Base-by-base conservation (phyloP, 2,797 vertebrate species). In the Alauda arvensis region DNA sequence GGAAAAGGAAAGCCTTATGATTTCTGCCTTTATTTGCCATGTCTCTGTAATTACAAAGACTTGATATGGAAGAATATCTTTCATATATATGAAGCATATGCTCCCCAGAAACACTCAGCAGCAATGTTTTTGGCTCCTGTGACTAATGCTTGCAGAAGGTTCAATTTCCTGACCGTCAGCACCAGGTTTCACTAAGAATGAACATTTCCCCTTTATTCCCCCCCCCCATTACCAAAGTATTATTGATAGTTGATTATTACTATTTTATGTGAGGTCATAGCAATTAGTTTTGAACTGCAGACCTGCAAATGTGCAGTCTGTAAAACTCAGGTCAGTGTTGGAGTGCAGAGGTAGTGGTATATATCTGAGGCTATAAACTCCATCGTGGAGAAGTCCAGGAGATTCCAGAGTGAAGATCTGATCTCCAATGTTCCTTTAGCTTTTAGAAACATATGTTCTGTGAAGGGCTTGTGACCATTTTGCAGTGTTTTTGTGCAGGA, bases 131-230 rank as follows among this genome's bases (percentile, higher is more conserved):
- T 93, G 90, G 90, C 87, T 90, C 77, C 61, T 55, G 52, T 75
- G 79, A 67, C 83, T 72, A 71, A 77, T 79, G 39, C 43, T 72
- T 70, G 63, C 77, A 90, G 74, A 90, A 92, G 24, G 53, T 63
- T 93, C 79, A 81, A 93, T 94, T 93, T 95, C 91, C 91, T 90
- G 79, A 87, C 49, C 8, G 1, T 84, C 81, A 80, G 85, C 82
- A 81, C 43, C 33, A 65, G 17, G 31, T 90, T 85, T 92, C 90
- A 76, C 84, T 49, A 83, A 67, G 33, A 93, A 81, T 9, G 49
- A 88, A 60, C 40, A 46, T 83, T 87, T 81, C 72, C 33, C 23
- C 26, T 83, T 80, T 37, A 72, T 82, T 85, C 79, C 68, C 1
- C 34, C 34, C 19, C 37, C 24, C 39, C 66, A 4, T 79, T 92